Percentiles rank a stretch among this genome's conserved stretches.
Conservation (phyloP, 92 coral and sea anemone genomes). For the Isaurus tuberculatus region DNA sequence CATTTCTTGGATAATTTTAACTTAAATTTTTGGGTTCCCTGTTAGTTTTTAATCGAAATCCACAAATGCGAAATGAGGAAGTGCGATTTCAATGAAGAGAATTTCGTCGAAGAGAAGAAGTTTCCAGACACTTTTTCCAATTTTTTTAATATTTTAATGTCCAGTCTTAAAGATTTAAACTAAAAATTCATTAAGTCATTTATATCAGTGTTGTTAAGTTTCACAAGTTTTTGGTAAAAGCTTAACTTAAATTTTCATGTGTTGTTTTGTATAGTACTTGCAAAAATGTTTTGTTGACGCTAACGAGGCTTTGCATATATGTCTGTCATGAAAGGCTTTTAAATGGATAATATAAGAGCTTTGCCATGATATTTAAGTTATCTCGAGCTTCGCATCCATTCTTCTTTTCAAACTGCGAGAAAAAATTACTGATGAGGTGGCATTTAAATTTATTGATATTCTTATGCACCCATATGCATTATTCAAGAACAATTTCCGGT, state of each 20-base stretch:
- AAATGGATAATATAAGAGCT: background rate
- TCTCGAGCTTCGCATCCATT: background rate
- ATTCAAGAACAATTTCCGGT: conserved; percentile 35
- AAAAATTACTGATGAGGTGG: conserved; percentile 21
- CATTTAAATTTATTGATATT: background rate
- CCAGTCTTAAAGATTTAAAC: background rate
- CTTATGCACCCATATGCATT: conserved; percentile 18
- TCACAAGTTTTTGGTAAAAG: background rate
- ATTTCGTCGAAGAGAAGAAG: background rate
- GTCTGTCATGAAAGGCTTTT: no score
- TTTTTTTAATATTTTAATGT: background rate
- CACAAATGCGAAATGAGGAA: background rate
- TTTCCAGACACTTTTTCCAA: background rate
- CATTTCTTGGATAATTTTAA: background rate
- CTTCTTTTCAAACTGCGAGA: background rate
- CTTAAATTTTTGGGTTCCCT: background rate
- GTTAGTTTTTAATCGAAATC: background rate
- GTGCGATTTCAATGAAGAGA: background rate
- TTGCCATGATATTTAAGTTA: background rate
- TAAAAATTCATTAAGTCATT: background rate
- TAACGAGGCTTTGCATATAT: no score
- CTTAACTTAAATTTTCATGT: background rate
- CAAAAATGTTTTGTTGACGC: no score
- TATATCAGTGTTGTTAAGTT: background rate
- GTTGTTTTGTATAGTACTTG: no score